A percentile compares a stretch with the other conserved stretches of the same genome.
Evolutionary conservation across 1,140 invertebrate species (phyloP).

Genomic region (Diorhabda carinulata): DNA sequence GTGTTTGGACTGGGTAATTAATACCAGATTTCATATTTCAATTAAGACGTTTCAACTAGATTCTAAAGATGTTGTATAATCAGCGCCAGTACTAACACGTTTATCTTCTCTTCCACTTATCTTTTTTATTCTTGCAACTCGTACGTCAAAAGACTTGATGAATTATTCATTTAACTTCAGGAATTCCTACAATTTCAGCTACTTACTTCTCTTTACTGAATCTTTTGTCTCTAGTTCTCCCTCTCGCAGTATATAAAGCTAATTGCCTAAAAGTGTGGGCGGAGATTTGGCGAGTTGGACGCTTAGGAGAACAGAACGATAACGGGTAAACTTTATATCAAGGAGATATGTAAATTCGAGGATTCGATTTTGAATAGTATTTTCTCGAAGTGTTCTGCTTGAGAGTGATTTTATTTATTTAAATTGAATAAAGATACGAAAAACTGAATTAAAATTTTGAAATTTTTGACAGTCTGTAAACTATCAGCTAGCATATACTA

Average conservation of each 20-base stretch:
- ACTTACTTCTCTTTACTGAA: constrained; percentile 17
- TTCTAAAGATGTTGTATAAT: background rate
- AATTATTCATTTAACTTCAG: constrained; percentile 45
- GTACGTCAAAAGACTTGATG: constrained; percentile 39
- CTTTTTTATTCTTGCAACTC: constrained; percentile 27
- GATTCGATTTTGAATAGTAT: no score
- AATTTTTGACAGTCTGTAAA: no score
- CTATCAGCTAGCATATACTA: no score
- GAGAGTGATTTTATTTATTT: no score
- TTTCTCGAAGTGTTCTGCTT: no score
- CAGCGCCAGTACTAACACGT: background rate
- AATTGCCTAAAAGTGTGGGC: constrained; percentile 26
- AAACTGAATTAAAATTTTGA: no score
- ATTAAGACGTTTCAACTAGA: no score
- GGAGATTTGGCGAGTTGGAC: background rate
- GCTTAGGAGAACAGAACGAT: background rate
- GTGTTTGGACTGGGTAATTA: no score
- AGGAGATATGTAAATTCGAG: no score
- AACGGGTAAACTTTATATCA: background rate
- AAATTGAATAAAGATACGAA: no score
- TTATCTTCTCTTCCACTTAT: constrained; percentile 6
- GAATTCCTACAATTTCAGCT: constrained; percentile 39
- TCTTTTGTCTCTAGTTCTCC: background rate
- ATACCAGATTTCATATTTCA: no score
- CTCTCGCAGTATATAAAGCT: constrained; percentile 25